phyloP scores from a whole-genome alignment of 2,113 vertebrate species.

The Hemichromis elongatus region DNA sequence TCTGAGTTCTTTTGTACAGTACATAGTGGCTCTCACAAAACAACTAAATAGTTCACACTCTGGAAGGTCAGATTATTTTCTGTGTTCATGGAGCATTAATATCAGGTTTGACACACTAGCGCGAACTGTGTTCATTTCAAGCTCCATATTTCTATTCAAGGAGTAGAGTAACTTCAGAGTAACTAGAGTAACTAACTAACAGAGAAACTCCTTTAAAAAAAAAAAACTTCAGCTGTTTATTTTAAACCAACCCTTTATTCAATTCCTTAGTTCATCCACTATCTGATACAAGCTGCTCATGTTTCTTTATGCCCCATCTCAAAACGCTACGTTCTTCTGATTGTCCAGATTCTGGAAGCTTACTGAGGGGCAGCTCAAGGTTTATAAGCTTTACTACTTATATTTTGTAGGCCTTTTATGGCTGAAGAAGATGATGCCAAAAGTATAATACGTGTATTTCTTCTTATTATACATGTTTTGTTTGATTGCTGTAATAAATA shows the following conservation, averaged over 20 bases:
- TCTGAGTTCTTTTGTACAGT: background rate
- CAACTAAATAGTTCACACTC: too few species aligned
- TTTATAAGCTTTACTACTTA: background rate
- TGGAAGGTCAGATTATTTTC: too few species aligned
- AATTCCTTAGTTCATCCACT: background rate
- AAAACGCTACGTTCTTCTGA: background rate
- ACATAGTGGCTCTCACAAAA: background rate
- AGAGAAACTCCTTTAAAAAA: background rate
- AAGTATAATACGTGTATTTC: background rate
- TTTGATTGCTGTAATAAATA: background rate
- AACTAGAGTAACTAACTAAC: too few species aligned
- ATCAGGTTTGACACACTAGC: too few species aligned
- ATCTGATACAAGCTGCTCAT: background rate
- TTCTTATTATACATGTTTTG: background rate
- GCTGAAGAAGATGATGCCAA: background rate
- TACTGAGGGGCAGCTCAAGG: background rate
- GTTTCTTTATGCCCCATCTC: background rate
- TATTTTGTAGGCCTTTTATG: rapidly evolving
- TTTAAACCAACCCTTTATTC: background rate
- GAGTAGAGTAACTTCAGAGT: background rate
- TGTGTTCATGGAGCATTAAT: too few species aligned
- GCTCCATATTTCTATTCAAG: background rate
- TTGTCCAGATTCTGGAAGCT: background rate
- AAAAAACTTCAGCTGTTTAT: background rate
- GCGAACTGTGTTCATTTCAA: too few species aligned